Percentiles rank a stretch among this genome's conserved stretches.
phyloP scores from a whole-genome alignment of 1,140 invertebrate genomes.

The Drosophila ogumai region DNA sequence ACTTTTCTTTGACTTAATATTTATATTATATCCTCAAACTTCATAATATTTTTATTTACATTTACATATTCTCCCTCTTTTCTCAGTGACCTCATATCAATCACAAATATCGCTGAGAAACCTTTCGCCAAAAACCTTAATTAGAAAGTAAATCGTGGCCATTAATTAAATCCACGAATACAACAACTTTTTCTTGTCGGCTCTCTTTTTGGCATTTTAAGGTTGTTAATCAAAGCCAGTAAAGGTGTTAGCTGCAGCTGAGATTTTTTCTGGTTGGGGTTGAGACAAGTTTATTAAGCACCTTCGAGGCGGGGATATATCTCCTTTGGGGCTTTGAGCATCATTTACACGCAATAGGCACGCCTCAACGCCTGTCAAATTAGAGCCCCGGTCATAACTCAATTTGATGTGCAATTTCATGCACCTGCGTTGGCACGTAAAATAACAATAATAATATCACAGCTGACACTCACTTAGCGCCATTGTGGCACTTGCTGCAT shows the following conservation, averaged over 20 bases:
- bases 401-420: constrained; percentile 80
- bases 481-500: constrained; percentile 59
- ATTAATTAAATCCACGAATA: constrained; percentile 67
- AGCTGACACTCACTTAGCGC: constrained; percentile 45
- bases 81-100: constrained; percentile 58
- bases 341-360: constrained; percentile 65
- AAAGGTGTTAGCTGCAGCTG: constrained; percentile 24
- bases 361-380: constrained; percentile 41
- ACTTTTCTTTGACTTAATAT: neutral
- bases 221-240: constrained; percentile 38
- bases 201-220: constrained; percentile 19
- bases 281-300: constrained; percentile 23
- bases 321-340: constrained; percentile 12
- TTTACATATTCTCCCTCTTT: neutral
- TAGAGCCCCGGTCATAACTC: constrained; percentile 69
- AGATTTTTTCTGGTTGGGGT: constrained; percentile 15
- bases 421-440: constrained; percentile 74
- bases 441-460: constrained; percentile 23
- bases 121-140: constrained; percentile 57
- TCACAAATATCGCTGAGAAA: constrained; percentile 69
- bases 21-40: neutral
- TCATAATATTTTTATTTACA: neutral
- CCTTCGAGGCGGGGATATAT: neutral
- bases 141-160: constrained; percentile 74
- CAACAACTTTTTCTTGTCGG: constrained; percentile 23